Evolutionary conservation across 2,888 invertebrate species (phyloP).

Genomic region (Cheilosia urbana): DNA sequence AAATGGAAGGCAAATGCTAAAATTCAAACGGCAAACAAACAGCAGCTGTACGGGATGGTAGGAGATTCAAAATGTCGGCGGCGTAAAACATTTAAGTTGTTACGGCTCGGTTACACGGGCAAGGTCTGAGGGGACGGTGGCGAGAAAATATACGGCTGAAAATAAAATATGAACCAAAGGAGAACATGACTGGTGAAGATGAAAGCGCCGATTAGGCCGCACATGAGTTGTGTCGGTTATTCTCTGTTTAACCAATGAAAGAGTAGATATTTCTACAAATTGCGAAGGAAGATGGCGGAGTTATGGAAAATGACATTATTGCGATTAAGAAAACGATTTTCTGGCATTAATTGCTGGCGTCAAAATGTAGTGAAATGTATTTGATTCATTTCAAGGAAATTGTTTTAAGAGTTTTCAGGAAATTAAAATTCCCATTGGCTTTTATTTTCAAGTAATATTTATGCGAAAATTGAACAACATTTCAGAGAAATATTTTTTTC

Average conservation of each 20-base stretch:
- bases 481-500: too few species aligned
- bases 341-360: too few species aligned
- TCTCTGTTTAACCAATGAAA: constrained; percentile 32
- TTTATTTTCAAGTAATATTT: too few species aligned
- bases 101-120: not conserved
- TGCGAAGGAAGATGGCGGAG: too few species aligned
- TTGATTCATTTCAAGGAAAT: too few species aligned
- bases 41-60: constrained; percentile 7
- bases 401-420: too few species aligned
- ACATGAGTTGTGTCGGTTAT: constrained; percentile 36
- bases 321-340: too few species aligned
- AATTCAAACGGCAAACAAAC: constrained; percentile 63
- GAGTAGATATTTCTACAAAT: not conserved
- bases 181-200: constrained; percentile 50
- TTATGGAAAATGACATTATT: too few species aligned
- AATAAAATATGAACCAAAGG: constrained; percentile 62
- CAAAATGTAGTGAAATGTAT: too few species aligned
- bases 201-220: constrained; percentile 38
- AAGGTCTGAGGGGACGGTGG: not conserved
- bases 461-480: too few species aligned
- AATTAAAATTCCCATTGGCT: too few species aligned
- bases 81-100: constrained; percentile 38
- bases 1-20: constrained; percentile 28
- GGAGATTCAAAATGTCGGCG: constrained; percentile 31
- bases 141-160: constrained; percentile 22